These are phyloP conservation scores for Nemoura dubitans DNA, from an alignment of 2,888 invertebrate species.

Conservation along the genomic window DNA sequence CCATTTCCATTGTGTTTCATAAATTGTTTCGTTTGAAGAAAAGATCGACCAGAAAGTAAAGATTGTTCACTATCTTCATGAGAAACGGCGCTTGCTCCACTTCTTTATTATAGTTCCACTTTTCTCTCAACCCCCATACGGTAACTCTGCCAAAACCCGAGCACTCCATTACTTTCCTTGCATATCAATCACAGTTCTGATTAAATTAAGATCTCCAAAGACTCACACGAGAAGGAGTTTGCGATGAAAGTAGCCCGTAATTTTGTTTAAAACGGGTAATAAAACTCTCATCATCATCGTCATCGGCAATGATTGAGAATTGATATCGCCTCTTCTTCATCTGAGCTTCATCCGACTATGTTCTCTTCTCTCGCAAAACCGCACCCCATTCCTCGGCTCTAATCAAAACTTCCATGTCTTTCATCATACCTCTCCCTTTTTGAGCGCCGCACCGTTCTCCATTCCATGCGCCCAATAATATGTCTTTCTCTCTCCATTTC, in stretches of 20 bases:
- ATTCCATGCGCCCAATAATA: not conserved
- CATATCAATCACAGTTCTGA: constrained; percentile 7
- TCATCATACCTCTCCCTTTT: not conserved
- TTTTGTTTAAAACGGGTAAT: not conserved
- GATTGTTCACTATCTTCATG: not conserved
- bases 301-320: constrained; percentile 12
- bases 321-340: not conserved
- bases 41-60: not conserved
- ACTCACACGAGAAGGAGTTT: not conserved
- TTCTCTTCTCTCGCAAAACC: not conserved
- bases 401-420: not conserved
- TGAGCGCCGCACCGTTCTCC: not conserved
- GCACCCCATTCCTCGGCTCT: not conserved
- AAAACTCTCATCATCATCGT: constrained; percentile 7
- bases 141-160: not conserved
- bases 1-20: not conserved
- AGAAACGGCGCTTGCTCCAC: not conserved
- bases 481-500: not conserved
- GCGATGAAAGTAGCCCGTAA: not conserved
- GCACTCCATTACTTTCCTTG: not conserved
- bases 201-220: not conserved
- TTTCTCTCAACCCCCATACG: not conserved
- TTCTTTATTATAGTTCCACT: not conserved
- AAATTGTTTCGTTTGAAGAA: not conserved
- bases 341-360: not conserved